Percentiles rank a stretch among this genome's conserved stretches.
phyloP scores from a whole-genome alignment of 2,888 invertebrate genomes.

The Pyrgus malvae region DNA sequence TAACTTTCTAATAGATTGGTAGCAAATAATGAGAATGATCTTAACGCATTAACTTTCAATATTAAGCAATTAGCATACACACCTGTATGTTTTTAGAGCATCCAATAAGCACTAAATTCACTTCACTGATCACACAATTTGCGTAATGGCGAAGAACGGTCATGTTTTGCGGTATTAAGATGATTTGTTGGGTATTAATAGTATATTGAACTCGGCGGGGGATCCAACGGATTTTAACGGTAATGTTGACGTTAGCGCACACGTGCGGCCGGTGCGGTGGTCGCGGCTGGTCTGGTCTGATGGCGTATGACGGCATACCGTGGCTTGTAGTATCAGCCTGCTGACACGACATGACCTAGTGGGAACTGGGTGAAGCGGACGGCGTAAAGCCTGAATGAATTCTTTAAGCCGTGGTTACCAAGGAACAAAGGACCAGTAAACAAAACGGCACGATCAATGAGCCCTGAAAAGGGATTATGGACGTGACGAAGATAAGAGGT shows the following conservation, averaged over 20 bases:
- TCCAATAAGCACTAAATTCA: slow-evolving; percentile 22
- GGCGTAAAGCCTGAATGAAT: slow-evolving; percentile 37
- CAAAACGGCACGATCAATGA: slow-evolving; percentile 28
- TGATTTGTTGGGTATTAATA: slow-evolving; percentile 21
- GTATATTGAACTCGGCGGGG: slow-evolving; percentile 17
- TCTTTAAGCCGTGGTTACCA: slow-evolving; percentile 38
- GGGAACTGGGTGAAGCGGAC: slow-evolving; percentile 44
- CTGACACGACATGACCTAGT: slow-evolving; percentile 42
- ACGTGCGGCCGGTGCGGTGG: slow-evolving; percentile 41
- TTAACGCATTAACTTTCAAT: slow-evolving; percentile 21
- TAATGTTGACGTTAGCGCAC: slow-evolving; percentile 17
- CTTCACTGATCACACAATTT: slow-evolving; percentile 17
- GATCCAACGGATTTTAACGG: slow-evolving; percentile 6
- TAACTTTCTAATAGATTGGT: slow-evolving; percentile 29
- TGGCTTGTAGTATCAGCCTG: slow-evolving; percentile 3
- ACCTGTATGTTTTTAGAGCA: slow-evolving; percentile 19
- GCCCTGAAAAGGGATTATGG: slow-evolving; percentile 21
- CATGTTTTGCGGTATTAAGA: not conserved
- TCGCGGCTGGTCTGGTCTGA: slow-evolving; percentile 36
- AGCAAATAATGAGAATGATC: slow-evolving; percentile 21
- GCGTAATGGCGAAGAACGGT: not conserved
- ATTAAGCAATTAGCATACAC: slow-evolving; percentile 19
- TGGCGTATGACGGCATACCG: slow-evolving; percentile 9
- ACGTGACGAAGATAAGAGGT: slow-evolving; percentile 14
- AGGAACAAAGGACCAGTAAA: slow-evolving; percentile 38